These are phyloP conservation scores for Cladorhizidae sp. DNA, from an alignment of 37 sponge, comb jelly and placozoan genomes.

Conservation along the genomic window DNA sequence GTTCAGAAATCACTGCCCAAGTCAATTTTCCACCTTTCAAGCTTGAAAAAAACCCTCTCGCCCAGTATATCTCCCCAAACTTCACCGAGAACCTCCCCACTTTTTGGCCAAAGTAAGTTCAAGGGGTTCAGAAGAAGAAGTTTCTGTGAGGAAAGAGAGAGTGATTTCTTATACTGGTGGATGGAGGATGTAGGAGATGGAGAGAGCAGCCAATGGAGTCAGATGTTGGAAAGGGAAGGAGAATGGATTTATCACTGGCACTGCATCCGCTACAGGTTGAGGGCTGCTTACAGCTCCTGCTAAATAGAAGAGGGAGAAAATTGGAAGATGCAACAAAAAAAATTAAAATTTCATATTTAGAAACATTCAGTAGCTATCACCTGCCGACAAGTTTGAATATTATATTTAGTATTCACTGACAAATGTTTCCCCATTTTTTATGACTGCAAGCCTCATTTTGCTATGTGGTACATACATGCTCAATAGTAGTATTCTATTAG, in stretches of 20 bases:
- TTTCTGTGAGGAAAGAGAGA: conserved; percentile 10
- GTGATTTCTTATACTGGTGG: conserved; percentile 45
- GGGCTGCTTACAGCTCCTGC: conserved; percentile 33
- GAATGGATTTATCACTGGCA: conserved; percentile 81
- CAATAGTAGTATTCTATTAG: too few species aligned
- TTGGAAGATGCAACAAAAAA: background rate
- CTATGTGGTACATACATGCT: too few species aligned
- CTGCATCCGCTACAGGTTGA: conserved; percentile 35
- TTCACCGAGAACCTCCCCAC: conserved; percentile 21
- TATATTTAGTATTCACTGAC: too few species aligned
- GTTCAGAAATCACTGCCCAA: too few species aligned
- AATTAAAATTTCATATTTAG: too few species aligned
- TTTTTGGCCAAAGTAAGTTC: conserved; percentile 10
- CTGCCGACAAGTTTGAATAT: too few species aligned
- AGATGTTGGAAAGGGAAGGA: conserved; percentile 49
- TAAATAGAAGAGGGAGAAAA: background rate
- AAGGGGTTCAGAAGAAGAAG: background rate
- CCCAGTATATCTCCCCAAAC: conserved; percentile 10
- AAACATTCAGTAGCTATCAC: too few species aligned
- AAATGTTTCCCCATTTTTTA: too few species aligned
- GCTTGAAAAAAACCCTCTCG: background rate
- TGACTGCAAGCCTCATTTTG: too few species aligned
- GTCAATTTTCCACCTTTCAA: too few species aligned
- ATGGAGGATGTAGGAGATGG: conserved; percentile 39
- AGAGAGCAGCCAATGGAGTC: conserved; percentile 58